A percentile compares a stretch with the other conserved stretches of the same genome.
Conservation (phyloP, 2,888 invertebrate genomes). For the Apamea crenata region DNA sequence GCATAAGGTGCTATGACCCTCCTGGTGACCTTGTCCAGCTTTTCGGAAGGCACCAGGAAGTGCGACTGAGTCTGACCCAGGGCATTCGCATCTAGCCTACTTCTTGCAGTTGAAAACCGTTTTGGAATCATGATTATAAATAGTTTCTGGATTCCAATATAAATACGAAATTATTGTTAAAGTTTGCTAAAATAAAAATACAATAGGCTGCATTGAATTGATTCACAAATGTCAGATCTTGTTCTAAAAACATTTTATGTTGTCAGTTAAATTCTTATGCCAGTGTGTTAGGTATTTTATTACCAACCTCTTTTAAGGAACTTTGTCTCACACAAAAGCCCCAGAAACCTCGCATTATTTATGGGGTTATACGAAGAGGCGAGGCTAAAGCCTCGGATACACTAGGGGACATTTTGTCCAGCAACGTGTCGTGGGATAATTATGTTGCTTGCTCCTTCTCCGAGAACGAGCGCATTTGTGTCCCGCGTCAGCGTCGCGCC, state of each 20-base stretch:
- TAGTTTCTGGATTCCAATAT: conserved; percentile 28
- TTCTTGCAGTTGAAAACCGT: conserved; percentile 77
- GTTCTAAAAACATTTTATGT: conserved; percentile 34
- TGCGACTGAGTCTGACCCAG: conserved; percentile 81
- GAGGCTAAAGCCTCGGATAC: not conserved
- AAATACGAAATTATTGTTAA: conserved; percentile 17
- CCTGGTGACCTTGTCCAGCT: conserved; percentile 88
- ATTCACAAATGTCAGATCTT: conserved; percentile 43
- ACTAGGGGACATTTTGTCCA: too few species aligned
- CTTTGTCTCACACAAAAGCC: too few species aligned
- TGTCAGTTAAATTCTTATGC: not conserved
- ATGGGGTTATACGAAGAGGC: not conserved
- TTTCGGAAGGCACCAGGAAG: conserved; percentile 85
- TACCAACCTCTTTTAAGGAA: conserved; percentile 4
- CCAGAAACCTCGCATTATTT: too few species aligned
- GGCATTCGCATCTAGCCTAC: conserved; percentile 69
- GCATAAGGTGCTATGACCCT: conserved; percentile 91
- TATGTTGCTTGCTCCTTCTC: too few species aligned
- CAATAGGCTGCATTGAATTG: conserved; percentile 14
- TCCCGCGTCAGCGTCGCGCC: too few species aligned
- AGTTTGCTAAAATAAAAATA: conserved; percentile 37
- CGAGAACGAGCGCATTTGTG: too few species aligned
- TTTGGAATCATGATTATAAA: conserved; percentile 74
- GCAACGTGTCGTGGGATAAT: too few species aligned
- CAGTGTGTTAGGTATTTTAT: not conserved